phyloP scores from a whole-genome alignment of 1,140 invertebrate genomes.

The Caerostris extrusa region DNA sequence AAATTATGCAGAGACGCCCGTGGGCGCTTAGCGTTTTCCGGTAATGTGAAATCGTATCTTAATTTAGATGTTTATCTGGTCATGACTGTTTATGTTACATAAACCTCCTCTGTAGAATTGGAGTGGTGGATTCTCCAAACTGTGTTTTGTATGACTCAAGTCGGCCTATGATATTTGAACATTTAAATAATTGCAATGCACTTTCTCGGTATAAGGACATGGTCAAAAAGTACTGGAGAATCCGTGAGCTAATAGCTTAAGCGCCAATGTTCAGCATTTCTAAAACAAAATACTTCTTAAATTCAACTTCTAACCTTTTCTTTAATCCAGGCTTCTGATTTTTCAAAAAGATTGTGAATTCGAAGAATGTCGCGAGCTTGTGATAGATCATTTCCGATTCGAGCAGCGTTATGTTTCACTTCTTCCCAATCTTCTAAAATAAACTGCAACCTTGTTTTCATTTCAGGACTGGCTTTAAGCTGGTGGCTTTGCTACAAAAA shows the following conservation, averaged over 20 bases:
- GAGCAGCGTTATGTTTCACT: constrained; percentile 88
- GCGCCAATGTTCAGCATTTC: no score
- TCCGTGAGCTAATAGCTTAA: no score
- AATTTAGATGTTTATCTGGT: no score
- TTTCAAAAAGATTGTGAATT: constrained; percentile 97
- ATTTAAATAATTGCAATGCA: no score
- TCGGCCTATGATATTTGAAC: no score
- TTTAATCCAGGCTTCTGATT: constrained; percentile 97
- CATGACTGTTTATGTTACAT: not conserved
- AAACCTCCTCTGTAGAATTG: not conserved
- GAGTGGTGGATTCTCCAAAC: no score
- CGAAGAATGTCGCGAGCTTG: constrained; percentile 98
- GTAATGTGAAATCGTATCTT: no score
- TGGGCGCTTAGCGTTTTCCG: no score
- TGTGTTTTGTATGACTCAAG: no score
- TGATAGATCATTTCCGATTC: constrained; percentile 92
- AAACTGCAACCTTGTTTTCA: constrained; percentile 87
- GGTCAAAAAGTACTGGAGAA: no score
- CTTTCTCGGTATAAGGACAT: no score
- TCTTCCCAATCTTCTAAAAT: constrained; percentile 89
- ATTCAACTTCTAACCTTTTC: constrained; percentile 85
- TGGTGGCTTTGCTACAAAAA: constrained; percentile 63
- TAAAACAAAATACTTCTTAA: not conserved
- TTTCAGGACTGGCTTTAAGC: constrained; percentile 82
- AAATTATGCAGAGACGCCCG: no score